phyloP scores from a whole-genome alignment of 2,113 vertebrate species.

The Zapornia atra region DNA sequence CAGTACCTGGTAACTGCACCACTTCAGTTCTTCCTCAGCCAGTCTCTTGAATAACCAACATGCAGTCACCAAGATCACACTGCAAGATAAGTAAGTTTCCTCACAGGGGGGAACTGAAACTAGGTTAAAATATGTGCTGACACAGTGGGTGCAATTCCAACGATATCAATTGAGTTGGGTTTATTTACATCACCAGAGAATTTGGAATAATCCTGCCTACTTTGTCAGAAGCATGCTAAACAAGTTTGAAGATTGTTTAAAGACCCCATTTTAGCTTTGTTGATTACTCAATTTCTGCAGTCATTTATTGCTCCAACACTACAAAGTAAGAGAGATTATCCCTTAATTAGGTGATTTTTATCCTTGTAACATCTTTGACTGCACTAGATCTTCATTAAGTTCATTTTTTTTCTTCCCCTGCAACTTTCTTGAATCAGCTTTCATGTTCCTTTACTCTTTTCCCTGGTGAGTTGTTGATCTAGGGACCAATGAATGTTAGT shows the following conservation, averaged over 20 bases:
- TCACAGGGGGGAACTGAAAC: slow-evolving; percentile 1
- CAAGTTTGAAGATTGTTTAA: slow-evolving; percentile 52
- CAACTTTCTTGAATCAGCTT: slow-evolving; percentile 60
- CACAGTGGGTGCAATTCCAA: not conserved
- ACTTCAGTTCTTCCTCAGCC: not conserved
- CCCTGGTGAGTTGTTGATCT: slow-evolving; percentile 51
- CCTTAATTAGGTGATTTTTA: slow-evolving; percentile 68
- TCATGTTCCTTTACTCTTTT: slow-evolving; percentile 57
- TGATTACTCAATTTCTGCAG: slow-evolving; percentile 49
- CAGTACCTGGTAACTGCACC: not conserved
- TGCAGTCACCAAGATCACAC: not conserved
- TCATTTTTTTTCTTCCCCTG: not conserved
- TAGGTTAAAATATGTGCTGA: slow-evolving; percentile 28
- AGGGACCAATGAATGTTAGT: slow-evolving; percentile 56
- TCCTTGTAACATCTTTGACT: slow-evolving; percentile 49
- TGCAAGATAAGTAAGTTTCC: not conserved
- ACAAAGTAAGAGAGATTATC: slow-evolving; percentile 68
- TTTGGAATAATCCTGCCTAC: not conserved
- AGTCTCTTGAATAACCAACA: not conserved
- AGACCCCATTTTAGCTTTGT: slow-evolving; percentile 46
- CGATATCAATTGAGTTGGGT: not conserved
- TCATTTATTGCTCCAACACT: slow-evolving; percentile 58
- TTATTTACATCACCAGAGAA: slow-evolving; percentile 45
- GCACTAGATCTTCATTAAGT: slow-evolving; percentile 52
- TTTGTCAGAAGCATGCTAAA: slow-evolving; percentile 40